phyloP scores from a whole-genome alignment of 2,797 vertebrate genomes.

The Eptatretus atami region DNA sequence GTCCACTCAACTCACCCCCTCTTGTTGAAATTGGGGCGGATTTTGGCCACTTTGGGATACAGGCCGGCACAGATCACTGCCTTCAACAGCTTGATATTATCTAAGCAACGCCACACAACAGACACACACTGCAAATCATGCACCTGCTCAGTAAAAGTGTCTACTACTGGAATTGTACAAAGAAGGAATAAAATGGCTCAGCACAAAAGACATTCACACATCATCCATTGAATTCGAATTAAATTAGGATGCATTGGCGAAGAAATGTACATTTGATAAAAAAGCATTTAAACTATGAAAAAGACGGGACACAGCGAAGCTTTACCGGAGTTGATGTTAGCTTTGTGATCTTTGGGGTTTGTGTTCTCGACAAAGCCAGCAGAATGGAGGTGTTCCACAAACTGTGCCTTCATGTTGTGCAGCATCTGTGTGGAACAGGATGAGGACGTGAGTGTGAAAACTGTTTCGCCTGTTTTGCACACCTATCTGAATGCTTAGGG shows the following conservation, averaged over 20 bases:
- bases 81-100: conserved; percentile 84
- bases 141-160: not conserved
- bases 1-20: conserved; percentile 15
- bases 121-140: not conserved
- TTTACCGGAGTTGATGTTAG: conserved; percentile 67
- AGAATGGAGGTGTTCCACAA: conserved; percentile 58
- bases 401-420: conserved; percentile 84
- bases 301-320: not conserved
- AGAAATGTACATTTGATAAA: too few species aligned
- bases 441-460: too few species aligned
- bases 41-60: conserved; percentile 91
- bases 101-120: conserved; percentile 15
- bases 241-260: too few species aligned
- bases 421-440: conserved; percentile 33
- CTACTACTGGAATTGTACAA: too few species aligned
- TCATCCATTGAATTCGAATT: too few species aligned
- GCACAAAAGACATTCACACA: too few species aligned
- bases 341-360: conserved; percentile 40
- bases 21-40: conserved; percentile 41
- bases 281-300: too few species aligned
- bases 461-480: too few species aligned
- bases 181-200: too few species aligned
- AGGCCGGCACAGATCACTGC: conserved; percentile 83
- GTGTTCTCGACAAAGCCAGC: conserved; percentile 57
- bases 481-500: too few species aligned